Percentiles rank a stretch among this genome's conserved stretches.
These are phyloP conservation scores for Sardinella longiceps DNA, from an alignment of 2,797 vertebrate species.

Conservation along the genomic window DNA sequence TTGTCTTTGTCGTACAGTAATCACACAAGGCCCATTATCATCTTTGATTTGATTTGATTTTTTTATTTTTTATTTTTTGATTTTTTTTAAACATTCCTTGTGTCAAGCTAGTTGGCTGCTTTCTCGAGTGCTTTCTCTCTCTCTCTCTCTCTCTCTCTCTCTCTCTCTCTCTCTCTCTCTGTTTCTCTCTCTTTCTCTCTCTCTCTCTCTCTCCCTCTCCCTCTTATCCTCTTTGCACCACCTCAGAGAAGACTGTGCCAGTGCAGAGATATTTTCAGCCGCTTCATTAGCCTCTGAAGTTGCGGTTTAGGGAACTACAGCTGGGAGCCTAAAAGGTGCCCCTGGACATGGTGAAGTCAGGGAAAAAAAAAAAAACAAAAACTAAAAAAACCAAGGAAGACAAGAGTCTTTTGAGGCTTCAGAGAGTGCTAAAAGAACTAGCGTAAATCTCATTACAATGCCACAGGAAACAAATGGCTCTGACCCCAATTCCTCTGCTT, in stretches of 20 bases:
- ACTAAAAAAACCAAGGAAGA: slow-evolving; percentile 45
- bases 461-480: slow-evolving; percentile 18
- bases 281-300: slow-evolving; percentile 74
- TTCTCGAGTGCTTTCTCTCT: background rate
- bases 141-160: no score
- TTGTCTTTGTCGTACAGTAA: background rate
- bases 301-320: slow-evolving; percentile 69
- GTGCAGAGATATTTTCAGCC: slow-evolving; percentile 67
- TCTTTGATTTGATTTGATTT: background rate
- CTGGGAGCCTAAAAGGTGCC: slow-evolving; percentile 69
- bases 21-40: slow-evolving; percentile 5
- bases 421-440: background rate
- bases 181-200: slow-evolving; percentile 42
- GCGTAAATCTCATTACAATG: background rate
- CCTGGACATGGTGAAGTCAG: slow-evolving; percentile 63
- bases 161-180: background rate
- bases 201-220: slow-evolving; percentile 40
- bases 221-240: background rate
- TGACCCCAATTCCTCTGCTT: background rate
- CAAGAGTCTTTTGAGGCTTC: slow-evolving; percentile 49
- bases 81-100: background rate
- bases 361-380: slow-evolving; percentile 52
- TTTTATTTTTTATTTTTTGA: no score
- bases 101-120: background rate
- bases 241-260: slow-evolving; percentile 50